Evolutionary conservation across 2,888 invertebrate species (phyloP), one percentile per base, ranked within the genome.

Genomic region (Boloria selene): DNA sequence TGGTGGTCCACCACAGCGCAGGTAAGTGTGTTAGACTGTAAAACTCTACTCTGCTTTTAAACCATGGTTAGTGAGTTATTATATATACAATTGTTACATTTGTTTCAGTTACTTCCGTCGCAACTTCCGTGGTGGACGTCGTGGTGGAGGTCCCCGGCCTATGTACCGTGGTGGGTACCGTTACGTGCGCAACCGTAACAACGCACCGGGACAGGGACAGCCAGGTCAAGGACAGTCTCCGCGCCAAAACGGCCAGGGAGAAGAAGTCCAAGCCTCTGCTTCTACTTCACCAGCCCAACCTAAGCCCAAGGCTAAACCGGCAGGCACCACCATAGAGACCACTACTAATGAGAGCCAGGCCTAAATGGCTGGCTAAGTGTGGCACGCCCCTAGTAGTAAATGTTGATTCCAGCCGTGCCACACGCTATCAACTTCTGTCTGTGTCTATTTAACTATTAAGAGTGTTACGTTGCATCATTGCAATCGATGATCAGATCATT

Each of bases 101-200:
- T 44, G 10, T 58, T 71, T 93, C 79, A 94, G 95, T 78, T 96
- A 94, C 88, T 96, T 94, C 94, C 95, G 95, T 78, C 95, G 95
- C 74, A 96, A 96, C 84, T 95, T 94, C 93, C 94, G 95, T 73
- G 95, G 95, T 56, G 95, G 94, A 73, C 94, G 94, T 22, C 86
- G 90, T 53, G 87, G 83, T 53, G 87, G 82, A 54, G 88, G 87
- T 3, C 83, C 88, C 2, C 88, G 89, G 45, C 87, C 88, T 3
- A 84, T 88, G 86, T 88, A 87, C 77, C 88, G 89, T 71, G 80
- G 90, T 52, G 89, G 88, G 16, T 90, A 82, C 80, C 82, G 90
- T 49, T 86, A 89, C 75, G 81, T 83, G 77, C 85, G 90, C 58
- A 87, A 86, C 72, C 88, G 89, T 79, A 84, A 84, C 77, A 83